A percentile compares a stretch with the other conserved stretches of the same genome.
Conservation (phyloP, 2,797 vertebrate genomes). For the Pangasius larnaudii region DNA sequence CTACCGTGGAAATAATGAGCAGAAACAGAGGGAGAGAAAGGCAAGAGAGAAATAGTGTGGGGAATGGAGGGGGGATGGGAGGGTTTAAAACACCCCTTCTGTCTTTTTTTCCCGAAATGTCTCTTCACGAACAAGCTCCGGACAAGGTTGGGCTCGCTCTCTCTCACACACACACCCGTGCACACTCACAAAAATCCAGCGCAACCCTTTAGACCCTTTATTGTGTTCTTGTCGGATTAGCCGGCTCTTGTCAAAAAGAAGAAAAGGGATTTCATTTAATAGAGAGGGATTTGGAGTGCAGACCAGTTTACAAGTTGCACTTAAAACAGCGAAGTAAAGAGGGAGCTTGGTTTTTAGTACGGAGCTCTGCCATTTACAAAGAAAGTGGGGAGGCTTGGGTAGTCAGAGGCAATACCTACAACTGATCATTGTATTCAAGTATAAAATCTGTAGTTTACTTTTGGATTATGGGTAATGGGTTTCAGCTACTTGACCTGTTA, state of each 20-base stretch:
- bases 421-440: conserved; percentile 34
- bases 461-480: conserved; percentile 38
- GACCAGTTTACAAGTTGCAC: conserved; percentile 75
- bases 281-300: conserved; percentile 68
- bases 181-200: conserved; percentile 38
- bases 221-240: conserved; percentile 67
- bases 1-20: conserved; percentile 58
- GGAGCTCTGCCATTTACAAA: conserved; percentile 45
- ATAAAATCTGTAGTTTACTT: conserved; percentile 38
- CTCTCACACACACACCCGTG: conserved; percentile 18
- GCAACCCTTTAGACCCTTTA: conserved; percentile 53
- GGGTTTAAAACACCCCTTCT: conserved; percentile 48
- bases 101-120: conserved; percentile 46
- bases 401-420: conserved; percentile 66
- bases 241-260: conserved; percentile 68
- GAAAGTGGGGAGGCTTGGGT: conserved; percentile 55
- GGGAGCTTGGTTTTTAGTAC: conserved; percentile 40
- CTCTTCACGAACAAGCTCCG: conserved; percentile 38
- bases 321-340: conserved; percentile 65
- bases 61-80: background rate
- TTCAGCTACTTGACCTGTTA: conserved; percentile 63
- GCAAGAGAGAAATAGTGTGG: conserved; percentile 43
- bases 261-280: conserved; percentile 57
- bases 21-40: conserved; percentile 33
- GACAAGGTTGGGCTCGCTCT: conserved; percentile 17